phyloP scores from a whole-genome alignment of 2,797 vertebrate genomes.

The Decapterus maruadsi region DNA sequence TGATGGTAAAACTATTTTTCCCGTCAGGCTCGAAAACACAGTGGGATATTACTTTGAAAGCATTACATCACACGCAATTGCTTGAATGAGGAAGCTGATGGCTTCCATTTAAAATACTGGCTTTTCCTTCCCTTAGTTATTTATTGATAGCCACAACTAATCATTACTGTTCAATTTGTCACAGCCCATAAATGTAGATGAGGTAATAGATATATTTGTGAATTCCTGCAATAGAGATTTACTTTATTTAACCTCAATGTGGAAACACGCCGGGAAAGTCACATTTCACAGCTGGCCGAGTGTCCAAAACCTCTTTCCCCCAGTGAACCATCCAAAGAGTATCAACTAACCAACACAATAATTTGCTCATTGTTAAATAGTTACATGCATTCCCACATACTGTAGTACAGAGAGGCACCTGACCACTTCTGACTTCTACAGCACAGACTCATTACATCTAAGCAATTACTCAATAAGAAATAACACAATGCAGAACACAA shows the following conservation, averaged over 20 bases:
- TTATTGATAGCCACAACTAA: constrained; percentile 61
- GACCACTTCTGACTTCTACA: constrained; percentile 11
- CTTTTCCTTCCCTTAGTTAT: constrained; percentile 37
- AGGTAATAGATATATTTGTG: constrained; percentile 57
- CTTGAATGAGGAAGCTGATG: constrained; percentile 64
- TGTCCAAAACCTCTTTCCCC: constrained; percentile 32
- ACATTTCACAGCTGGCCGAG: constrained; percentile 39
- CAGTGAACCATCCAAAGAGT: constrained; percentile 30
- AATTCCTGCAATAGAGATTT: constrained; percentile 51
- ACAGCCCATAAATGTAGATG: constrained; percentile 56
- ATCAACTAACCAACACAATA: constrained; percentile 16
- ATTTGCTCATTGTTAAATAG: constrained; percentile 22
- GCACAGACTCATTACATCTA: neutral
- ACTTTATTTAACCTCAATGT: constrained; percentile 36
- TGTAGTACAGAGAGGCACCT: constrained; percentile 1
- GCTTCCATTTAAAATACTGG: constrained; percentile 44
- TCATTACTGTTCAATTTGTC: constrained; percentile 61
- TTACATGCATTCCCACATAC: constrained; percentile 5
- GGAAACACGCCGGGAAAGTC: constrained; percentile 42
- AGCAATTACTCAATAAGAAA: constrained; percentile 18
- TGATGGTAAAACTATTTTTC: constrained; percentile 69
- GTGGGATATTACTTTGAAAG: constrained; percentile 68
- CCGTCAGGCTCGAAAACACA: constrained; percentile 57
- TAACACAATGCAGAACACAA: neutral
- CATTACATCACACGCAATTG: constrained; percentile 72